Base-by-base conservation (phyloP, 2,113 vertebrate species). In the Pelobates fuscus region DNA sequence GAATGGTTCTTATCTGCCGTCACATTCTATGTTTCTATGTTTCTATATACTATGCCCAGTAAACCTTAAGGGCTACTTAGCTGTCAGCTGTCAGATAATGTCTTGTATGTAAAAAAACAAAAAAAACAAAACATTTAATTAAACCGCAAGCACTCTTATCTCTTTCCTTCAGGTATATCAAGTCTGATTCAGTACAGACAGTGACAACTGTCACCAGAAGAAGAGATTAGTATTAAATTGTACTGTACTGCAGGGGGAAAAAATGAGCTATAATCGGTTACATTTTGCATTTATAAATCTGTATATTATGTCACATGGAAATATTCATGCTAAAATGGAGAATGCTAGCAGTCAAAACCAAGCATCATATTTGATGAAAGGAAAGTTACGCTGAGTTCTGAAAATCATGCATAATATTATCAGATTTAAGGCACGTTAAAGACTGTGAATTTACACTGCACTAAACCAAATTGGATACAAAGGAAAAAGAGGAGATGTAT, bases 161-260 rank as follows among this genome's bases (percentile, higher is more conserved):
- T 57, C 60, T 81, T 80, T 60, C 6, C 59, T 81, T 80, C 27
- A 75, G 52, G 71, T 81, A 63, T 32, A 83, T 71, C 41, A 71
- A 70, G 79, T 78, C 71, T 78, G 78, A 86, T 81, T 83, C 24
- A 78, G 37, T 69, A 32, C 4, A 20, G 25, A 72, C 15, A 81
- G 44, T 70, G 63, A 77, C 77, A 83, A 76, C 32, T 54, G 27
- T 20, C 44, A 30, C 46, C 21, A 70, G 70, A 64, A 70, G 10
- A 78, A 8, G 63, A 29, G 14, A 29, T 67, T 21, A 77, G 67
- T 77, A 78, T 67, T 60, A 78, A 65, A 67, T n/a, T 80, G 66
- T 2, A 71, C 27, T 80, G 81, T 78, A 72, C 76, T 79, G 71
- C 32, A 2, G 59, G 67, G 79, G 68, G 78, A 54, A 62, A 44